Percentiles rank a stretch among this genome's conserved stretches.
phyloP scores from a whole-genome alignment of 2,113 vertebrate genomes.

The Talpa occidentalis region DNA sequence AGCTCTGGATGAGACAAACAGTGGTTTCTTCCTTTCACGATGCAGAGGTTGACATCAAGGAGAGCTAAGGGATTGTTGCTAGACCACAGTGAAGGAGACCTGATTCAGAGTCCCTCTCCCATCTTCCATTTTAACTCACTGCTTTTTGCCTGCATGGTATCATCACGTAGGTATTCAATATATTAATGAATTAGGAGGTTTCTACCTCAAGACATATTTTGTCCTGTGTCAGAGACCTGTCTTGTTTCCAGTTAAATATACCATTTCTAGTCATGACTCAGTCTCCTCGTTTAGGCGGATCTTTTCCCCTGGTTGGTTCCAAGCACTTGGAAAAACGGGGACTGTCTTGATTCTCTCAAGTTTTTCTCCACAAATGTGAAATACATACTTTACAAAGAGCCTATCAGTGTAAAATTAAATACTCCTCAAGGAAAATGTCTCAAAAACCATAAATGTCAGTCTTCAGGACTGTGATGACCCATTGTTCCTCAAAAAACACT shows the following conservation, averaged over 20 bases:
- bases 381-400: neutral
- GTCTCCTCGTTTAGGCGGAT: neutral
- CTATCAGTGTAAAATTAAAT: neutral
- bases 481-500: neutral
- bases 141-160: neutral
- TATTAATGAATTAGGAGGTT: neutral
- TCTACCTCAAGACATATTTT: neutral
- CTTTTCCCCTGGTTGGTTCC: neutral
- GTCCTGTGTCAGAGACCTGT: no score
- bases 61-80: slow-evolving; percentile 85
- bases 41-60: slow-evolving; percentile 69
- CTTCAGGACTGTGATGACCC: neutral
- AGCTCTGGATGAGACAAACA: slow-evolving; percentile 59
- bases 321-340: neutral
- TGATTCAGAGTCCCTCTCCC: slow-evolving; percentile 85
- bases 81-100: slow-evolving; percentile 83
- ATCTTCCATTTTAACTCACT: slow-evolving; percentile 20
- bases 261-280: neutral
- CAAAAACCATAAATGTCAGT: neutral
- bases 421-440: neutral
- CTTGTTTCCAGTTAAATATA: neutral
- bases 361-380: neutral
- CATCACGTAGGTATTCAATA: neutral
- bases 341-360: neutral
- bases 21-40: slow-evolving; percentile 40